phyloP scores from a whole-genome alignment of 2,113 vertebrate genomes.

The Cyanistes caeruleus region DNA sequence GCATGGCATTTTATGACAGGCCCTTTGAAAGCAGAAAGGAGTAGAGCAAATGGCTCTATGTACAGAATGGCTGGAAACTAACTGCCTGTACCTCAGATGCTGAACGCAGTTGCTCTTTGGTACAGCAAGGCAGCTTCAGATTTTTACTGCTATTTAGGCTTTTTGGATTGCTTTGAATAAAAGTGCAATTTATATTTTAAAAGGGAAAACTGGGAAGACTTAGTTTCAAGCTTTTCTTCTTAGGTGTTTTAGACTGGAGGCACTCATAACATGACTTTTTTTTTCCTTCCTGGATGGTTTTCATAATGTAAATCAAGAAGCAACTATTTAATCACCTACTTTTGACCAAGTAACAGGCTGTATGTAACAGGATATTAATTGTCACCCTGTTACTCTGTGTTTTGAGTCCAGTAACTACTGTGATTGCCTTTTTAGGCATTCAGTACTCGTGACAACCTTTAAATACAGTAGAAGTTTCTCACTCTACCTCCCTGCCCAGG shows the following conservation, averaged over 20 bases:
- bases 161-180: constrained; percentile 26
- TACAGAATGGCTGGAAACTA: background rate
- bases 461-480: background rate
- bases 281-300: background rate
- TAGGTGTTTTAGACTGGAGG: background rate
- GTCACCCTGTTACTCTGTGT: background rate
- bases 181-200: constrained; percentile 58
- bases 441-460: background rate
- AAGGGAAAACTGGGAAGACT: constrained; percentile 29
- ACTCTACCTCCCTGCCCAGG: background rate
- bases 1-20: background rate
- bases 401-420: background rate
- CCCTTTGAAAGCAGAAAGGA: background rate
- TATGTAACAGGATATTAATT: background rate
- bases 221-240: constrained; percentile 2
- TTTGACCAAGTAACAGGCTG: background rate
- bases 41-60: background rate
- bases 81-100: background rate
- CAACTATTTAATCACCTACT: background rate
- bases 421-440: background rate
- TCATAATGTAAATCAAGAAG: background rate
- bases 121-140: constrained; percentile 10
- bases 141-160: background rate
- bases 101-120: background rate
- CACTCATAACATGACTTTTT: background rate